These are phyloP conservation scores for Halictus ligatus DNA, from an alignment of 2,888 invertebrate species.

Conservation along the genomic window DNA sequence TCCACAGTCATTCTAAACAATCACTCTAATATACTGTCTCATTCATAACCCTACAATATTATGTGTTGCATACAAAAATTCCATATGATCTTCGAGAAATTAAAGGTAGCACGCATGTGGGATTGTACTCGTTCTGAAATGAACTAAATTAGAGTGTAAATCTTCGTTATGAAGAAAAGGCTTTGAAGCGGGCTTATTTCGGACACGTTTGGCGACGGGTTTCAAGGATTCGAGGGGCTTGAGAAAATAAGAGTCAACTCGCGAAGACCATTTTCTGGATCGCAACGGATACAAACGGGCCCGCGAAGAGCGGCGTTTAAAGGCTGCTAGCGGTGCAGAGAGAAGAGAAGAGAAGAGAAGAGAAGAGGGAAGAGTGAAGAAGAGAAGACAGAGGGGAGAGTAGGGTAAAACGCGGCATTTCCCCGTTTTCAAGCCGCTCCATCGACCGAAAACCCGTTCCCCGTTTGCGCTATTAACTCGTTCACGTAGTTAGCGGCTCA, in stretches of 20 bases:
- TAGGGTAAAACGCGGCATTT: neutral
- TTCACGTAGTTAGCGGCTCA: constrained; percentile 35
- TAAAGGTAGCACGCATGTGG: too few relatives aligned
- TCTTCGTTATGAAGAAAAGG: neutral
- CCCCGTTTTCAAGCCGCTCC: neutral
- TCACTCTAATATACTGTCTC: too few relatives aligned
- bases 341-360: neutral
- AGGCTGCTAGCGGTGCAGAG: neutral
- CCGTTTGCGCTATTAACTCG: constrained; percentile 43
- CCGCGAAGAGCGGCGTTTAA: constrained; percentile 1
- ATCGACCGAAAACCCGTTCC: constrained; percentile 28
- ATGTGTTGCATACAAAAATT: too few relatives aligned
- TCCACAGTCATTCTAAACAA: too few relatives aligned
- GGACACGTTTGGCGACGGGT: neutral
- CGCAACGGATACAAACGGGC: neutral
- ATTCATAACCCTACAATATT: too few relatives aligned
- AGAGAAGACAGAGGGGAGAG: neutral
- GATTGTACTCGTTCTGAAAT: too few relatives aligned
- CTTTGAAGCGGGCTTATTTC: neutral
- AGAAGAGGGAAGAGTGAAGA: neutral
- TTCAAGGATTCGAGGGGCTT: neutral
- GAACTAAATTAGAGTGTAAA: too few relatives aligned
- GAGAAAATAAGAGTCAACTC: neutral
- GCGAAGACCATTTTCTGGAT: neutral
- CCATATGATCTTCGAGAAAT: too few relatives aligned